Evolutionary conservation across 2,113 vertebrate genomes (phyloP), one percentile per base, ranked within the genome.

Genomic region (Rallus limicola): DNA sequence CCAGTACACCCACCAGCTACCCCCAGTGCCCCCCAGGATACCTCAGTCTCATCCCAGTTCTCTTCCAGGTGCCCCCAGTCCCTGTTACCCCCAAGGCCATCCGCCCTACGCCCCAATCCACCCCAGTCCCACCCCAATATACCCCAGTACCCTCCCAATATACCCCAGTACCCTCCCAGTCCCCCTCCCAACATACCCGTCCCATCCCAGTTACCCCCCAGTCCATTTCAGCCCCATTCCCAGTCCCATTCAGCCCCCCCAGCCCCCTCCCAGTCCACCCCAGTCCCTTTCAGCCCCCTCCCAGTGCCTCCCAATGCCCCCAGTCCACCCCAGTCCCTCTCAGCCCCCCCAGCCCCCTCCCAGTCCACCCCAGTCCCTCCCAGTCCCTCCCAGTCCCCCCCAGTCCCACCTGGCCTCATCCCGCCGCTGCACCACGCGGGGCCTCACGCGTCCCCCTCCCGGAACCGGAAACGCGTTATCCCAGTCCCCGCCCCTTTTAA

Each of bases 391-490:
- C 36, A 56, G 16, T 13, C 2, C 71, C 84, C 10, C 75, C 40
- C 64, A 64, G 31, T 50, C 60, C 25, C 26, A 42, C 48, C 28
- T 12, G 29, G 28, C 24, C 34, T 20, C 4, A 95, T 94, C 60
- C 95, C 90, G 23, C 50, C 53, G 58, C 46, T 80, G 40, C 3
- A 97, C 97, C 50, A 97, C 95, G 44, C 98, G 97, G 89, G 98
- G 97, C n/a, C 68, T 3, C 68, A 52, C 68, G 34, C 68, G 18
- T 5, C 72, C 13, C 55, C 9, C 18, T n/a, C 6, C 71, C 55
- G 53, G 40, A 44, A 44, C 31, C 17, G 40, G 48, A 70, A 52
- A 18, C 38, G 2, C 48, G 19, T 50, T 38, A 17, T 2, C 44
- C 28, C 36, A 16, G 38, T 24, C 21, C 56, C 76, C 29, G 6